Evolutionary conservation across 2,113 vertebrate genomes (phyloP), one percentile per base, ranked within the genome.

Genomic region (Girardinichthys multiradiatus): DNA sequence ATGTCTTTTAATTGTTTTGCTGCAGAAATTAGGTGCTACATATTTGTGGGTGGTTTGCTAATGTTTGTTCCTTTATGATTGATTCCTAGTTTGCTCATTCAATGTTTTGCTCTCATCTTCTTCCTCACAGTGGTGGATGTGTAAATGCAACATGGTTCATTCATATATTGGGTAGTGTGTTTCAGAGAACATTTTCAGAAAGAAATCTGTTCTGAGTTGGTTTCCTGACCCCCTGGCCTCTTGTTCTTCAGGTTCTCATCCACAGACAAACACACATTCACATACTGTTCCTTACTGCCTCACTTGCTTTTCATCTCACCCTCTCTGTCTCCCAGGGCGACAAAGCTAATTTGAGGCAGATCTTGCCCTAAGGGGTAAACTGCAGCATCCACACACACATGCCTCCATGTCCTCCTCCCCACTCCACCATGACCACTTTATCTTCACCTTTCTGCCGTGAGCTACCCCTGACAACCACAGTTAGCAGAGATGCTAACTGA

Each of bases 261-360:
- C 11, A 45, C 57, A 42, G 62, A 70, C 51, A 59, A 26, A 28
- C 54, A 28, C 67, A 37, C 14, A 24, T 42, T 63, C 68, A 61
- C 70, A 71, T 42, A 68, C 31, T 29, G 68, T 61, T 67, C 57
- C 76, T 77, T 80, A 62, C 82, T 85, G 70, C 79, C 84, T 90
- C 74, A 70, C 85, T 83, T 81, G 75, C 71, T 86, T 80, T 80
- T 85, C 85, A 81, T 85, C 81, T 87, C 88, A 87, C 78, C 87
- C 78, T 79, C 79, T 83, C 74, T 83, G 85, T 91, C 86, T 93
- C 92, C 89, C 72, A 75, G 74, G 91, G 92, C 88, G 87, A 92
- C 91, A 89, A 89, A 87, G 91, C 86, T 93, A 91, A 94, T 93
- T 94, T 91, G 89, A 93, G 92, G 90, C 89, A 90, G 92, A 93